phyloP scores from a whole-genome alignment of 2,888 invertebrate genomes.

The Timema cristinae region DNA sequence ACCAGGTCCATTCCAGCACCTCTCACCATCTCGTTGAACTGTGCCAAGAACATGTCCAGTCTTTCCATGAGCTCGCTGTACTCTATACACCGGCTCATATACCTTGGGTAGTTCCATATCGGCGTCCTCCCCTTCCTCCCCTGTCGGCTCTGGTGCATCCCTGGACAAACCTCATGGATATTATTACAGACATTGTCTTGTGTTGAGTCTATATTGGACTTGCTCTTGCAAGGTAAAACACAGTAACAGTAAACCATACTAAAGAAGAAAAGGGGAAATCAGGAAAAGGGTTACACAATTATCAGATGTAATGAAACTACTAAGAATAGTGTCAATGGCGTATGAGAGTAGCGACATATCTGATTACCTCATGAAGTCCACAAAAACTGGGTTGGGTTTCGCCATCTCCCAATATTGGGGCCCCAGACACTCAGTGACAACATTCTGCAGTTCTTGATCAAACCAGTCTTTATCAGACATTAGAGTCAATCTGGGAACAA shows the following conservation, averaged over 20 bases:
- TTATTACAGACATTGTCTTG: no score
- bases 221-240: no score
- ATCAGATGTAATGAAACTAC: neutral
- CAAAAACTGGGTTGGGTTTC: conserved; percentile 76
- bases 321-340: no score
- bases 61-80: conserved; percentile 77
- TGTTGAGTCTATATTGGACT: no score
- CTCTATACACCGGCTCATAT: conserved; percentile 84
- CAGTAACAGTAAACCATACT: no score
- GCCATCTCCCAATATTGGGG: conserved; percentile 70
- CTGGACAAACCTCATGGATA: conserved; percentile 44
- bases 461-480: conserved; percentile 84
- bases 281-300: neutral
- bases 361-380: conserved; percentile 85
- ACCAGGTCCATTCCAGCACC: conserved; percentile 95
- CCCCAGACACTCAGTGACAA: conserved; percentile 70
- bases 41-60: conserved; percentile 83
- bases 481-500: conserved; percentile 72
- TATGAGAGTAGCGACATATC: no score
- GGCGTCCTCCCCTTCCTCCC: conserved; percentile 94
- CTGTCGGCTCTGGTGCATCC: conserved; percentile 96
- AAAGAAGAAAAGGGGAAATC: no score
- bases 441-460: conserved; percentile 64
- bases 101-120: conserved; percentile 96
- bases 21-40: conserved; percentile 93